phyloP scores from a whole-genome alignment of 2,113 vertebrate species.

The Dissostichus mawsoni region DNA sequence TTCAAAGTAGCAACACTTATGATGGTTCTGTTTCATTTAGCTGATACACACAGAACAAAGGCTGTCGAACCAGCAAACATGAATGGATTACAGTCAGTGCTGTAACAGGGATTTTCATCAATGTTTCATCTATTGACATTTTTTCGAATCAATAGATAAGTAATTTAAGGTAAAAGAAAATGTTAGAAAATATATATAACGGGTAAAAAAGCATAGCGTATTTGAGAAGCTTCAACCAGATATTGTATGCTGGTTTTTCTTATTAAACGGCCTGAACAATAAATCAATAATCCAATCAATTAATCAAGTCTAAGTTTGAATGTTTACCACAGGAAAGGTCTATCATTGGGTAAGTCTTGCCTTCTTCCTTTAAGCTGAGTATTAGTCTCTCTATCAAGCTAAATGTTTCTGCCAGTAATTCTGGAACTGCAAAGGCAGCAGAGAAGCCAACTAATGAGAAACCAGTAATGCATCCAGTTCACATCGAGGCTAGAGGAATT shows the following conservation, averaged over 20 bases:
- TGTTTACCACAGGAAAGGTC: no score
- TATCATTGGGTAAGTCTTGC: not conserved
- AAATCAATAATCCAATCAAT: no score
- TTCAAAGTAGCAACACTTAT: not conserved
- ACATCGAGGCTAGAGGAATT: not conserved
- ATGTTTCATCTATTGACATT: not conserved
- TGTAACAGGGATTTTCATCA: not conserved
- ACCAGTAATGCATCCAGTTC: not conserved
- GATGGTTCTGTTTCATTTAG: not conserved
- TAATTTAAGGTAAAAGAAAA: not conserved
- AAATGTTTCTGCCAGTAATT: slow-evolving; percentile 8
- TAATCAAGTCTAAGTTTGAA: not conserved
- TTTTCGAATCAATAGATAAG: not conserved
- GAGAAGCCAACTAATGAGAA: slow-evolving; percentile 8
- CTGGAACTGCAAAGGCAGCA: slow-evolving; percentile 3
- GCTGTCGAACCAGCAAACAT: not conserved
- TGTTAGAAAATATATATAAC: not conserved
- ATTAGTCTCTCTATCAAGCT: slow-evolving; percentile 13
- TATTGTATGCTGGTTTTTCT: no score
- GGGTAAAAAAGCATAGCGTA: no score
- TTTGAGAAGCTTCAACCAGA: no score
- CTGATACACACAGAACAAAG: not conserved
- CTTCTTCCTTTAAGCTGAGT: not conserved
- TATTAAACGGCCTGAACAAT: no score
- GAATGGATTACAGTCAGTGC: not conserved